These are phyloP conservation scores for Amyelois transitella DNA, from an alignment of 1,140 invertebrate species.

Conservation along the genomic window DNA sequence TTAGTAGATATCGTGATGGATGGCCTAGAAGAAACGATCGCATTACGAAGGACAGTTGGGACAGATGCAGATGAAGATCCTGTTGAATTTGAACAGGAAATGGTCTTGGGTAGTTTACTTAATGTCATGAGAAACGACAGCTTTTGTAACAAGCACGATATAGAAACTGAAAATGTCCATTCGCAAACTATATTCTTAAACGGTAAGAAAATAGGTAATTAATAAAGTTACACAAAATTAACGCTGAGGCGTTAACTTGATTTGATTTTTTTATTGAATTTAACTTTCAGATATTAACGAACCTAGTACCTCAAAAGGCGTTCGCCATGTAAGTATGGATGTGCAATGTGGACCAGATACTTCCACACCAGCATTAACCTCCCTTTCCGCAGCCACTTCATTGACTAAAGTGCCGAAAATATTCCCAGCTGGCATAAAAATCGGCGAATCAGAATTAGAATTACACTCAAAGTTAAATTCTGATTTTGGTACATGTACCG, in stretches of 20 bases:
- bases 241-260: too few relatives aligned
- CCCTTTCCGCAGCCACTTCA: constrained; percentile 33
- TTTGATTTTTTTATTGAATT: too few relatives aligned
- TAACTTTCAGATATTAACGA: constrained; percentile 56
- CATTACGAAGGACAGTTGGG: constrained; percentile 38
- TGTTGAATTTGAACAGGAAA: constrained; percentile 25
- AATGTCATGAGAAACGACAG: constrained; percentile 34
- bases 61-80: constrained; percentile 27
- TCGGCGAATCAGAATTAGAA: constrained; percentile 25
- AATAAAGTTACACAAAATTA: too few relatives aligned
- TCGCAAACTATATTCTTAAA: constrained; percentile 50
- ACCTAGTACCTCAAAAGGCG: constrained; percentile 61
- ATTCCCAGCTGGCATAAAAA: constrained; percentile 34
- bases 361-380: constrained; percentile 11
- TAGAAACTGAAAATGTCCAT: constrained; percentile 24
- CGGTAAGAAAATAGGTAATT: constrained; percentile 28
- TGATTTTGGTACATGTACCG: constrained; percentile 34
- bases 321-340: constrained; percentile 47
- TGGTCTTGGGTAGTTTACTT: constrained; percentile 19
- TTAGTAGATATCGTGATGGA: constrained; percentile 45
- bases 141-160: constrained; percentile 15
- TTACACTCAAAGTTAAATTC: constrained; percentile 14
- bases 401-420: constrained; percentile 28
- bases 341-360: constrained; percentile 59
- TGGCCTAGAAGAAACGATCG: constrained; percentile 40